Conservation (phyloP, 2,888 invertebrate genomes). For the Arge pagana region DNA sequence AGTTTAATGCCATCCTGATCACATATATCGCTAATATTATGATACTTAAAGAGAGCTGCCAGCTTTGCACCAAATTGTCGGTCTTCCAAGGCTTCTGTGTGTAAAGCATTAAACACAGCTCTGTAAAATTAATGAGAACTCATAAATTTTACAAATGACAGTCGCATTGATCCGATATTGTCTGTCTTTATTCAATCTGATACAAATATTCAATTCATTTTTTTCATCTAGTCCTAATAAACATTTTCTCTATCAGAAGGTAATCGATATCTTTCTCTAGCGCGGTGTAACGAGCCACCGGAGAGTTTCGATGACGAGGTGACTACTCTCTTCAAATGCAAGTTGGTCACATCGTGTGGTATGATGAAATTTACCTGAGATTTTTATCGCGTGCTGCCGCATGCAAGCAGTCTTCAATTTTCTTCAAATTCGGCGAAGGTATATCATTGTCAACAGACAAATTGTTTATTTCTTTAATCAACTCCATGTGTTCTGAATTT, state of each 20-base stretch:
- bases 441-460: conserved; percentile 20
- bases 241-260: too few species aligned
- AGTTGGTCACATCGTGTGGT: too few species aligned
- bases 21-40: neutral
- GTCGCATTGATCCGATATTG: too few species aligned
- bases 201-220: too few species aligned
- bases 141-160: too few species aligned
- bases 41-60: conserved; percentile 23
- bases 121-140: conserved; percentile 7
- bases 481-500: conserved; percentile 24
- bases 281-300: too few species aligned
- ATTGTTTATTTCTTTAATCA: conserved; percentile 31
- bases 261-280: too few species aligned
- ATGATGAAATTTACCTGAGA: conserved; percentile 29
- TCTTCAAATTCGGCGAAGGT: conserved; percentile 16
- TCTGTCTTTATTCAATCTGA: too few species aligned
- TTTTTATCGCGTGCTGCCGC: conserved; percentile 13
- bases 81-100: conserved; percentile 35
- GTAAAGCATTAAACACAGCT: conserved; percentile 27
- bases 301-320: too few species aligned
- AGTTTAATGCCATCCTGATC: conserved; percentile 5
- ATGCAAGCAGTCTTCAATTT: conserved; percentile 20
- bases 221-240: too few species aligned
- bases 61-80: conserved; percentile 36
- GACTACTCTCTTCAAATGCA: too few species aligned